phyloP scores from a whole-genome alignment of 2,888 invertebrate genomes.

The Polydesmus complanatus region DNA sequence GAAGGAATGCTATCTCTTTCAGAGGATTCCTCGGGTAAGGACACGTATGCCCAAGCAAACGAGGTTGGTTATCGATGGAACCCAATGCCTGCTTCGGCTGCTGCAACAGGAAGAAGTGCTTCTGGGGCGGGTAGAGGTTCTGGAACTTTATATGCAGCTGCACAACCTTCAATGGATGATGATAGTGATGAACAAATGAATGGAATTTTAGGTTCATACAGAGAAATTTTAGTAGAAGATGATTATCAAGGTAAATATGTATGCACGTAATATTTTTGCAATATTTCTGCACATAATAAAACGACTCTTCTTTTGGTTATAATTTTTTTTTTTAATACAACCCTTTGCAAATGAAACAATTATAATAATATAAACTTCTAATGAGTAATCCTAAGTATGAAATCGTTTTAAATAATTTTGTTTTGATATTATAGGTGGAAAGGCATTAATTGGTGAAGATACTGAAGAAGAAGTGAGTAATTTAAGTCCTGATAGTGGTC shows the following conservation, averaged over 20 bases:
- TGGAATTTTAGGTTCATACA: conserved; percentile 16
- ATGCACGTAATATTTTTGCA: not conserved
- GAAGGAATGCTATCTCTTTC: conserved; percentile 18
- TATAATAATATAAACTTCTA: not conserved
- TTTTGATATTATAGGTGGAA: not conserved
- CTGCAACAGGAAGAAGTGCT: conserved; percentile 5
- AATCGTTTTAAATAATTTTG: too few relatives aligned
- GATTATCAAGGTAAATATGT: not conserved
- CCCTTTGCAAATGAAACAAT: not conserved
- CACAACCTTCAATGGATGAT: conserved; percentile 10
- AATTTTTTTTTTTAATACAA: not conserved
- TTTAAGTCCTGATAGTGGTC: conserved; percentile 14
- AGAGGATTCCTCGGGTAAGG: conserved; percentile 17
- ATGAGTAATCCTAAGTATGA: too few relatives aligned
- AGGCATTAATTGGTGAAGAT: conserved; percentile 8
- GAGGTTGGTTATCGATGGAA: not conserved
- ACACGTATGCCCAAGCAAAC: conserved; percentile 16
- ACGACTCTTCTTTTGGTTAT: not conserved
- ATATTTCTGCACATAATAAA: too few relatives aligned
- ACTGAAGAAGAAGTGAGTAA: conserved; percentile 18
- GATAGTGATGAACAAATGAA: conserved; percentile 19
- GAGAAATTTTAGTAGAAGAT: conserved; percentile 17
- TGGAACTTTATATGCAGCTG: not conserved
- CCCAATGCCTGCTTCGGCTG: not conserved
- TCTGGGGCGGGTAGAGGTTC: not conserved